Evolutionary conservation across 2,888 invertebrate species (phyloP).

Genomic region (Vannuccia rotundouncinata): DNA sequence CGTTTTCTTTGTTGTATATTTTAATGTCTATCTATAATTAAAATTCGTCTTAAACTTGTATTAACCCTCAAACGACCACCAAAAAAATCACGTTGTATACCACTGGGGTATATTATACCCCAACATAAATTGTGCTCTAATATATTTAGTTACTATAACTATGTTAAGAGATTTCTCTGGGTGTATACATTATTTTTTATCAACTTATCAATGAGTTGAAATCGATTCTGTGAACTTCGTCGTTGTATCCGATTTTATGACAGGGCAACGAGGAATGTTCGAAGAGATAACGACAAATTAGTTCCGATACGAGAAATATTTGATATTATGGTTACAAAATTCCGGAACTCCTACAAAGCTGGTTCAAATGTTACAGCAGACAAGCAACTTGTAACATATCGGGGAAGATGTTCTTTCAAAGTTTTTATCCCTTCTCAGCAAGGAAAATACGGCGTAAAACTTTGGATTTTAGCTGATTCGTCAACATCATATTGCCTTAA

Average conservation of each 20-base stretch:
- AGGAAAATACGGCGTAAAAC: constrained; percentile 21
- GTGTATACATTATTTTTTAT: no score
- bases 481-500: constrained; percentile 22
- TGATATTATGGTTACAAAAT: neutral
- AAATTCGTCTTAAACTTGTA: no score
- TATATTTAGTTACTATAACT: no score
- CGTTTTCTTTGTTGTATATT: no score
- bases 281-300: constrained; percentile 15
- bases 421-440: neutral
- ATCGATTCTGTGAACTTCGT: no score
- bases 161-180: no score
- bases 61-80: no score
- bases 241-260: constrained; percentile 12
- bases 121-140: no score
- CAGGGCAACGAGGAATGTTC: constrained; percentile 21
- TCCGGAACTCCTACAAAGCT: constrained; percentile 6
- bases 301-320: neutral
- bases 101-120: no score
- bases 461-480: constrained; percentile 14
- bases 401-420: constrained; percentile 29
- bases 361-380: neutral
- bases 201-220: no score
- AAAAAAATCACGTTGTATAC: no score
- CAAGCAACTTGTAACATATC: neutral
- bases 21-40: no score